A percentile compares a stretch with the other conserved stretches of the same genome.
Conservation (phyloP, 2,113 vertebrate genomes). For the Oncorhynchus clarkii region DNA sequence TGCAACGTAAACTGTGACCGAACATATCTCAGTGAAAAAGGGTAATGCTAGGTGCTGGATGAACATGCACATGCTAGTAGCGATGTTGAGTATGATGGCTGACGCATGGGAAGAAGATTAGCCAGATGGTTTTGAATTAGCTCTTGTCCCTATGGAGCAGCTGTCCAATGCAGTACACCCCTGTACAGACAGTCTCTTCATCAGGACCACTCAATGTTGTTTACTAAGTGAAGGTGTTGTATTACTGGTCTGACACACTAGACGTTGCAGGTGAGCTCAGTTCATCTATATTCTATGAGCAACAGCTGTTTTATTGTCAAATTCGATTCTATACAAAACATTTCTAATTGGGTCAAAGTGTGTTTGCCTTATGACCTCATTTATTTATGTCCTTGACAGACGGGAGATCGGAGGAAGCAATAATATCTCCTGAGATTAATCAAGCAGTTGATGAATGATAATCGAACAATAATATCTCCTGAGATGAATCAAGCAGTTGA, state of each 20-base stretch:
- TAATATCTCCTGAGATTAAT: not conserved
- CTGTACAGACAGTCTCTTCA: conserved; percentile 59
- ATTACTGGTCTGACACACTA: not conserved
- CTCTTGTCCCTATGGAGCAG: conserved; percentile 53
- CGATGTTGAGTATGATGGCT: not conserved
- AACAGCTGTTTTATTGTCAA: not conserved
- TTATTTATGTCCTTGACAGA: not conserved
- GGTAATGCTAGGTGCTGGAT: not conserved
- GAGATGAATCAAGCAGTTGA: not conserved
- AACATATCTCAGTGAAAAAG: not conserved
- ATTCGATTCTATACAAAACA: not conserved
- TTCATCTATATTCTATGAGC: not conserved
- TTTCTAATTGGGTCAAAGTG: not conserved
- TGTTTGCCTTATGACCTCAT: not conserved
- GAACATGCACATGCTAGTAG: conserved; percentile 18
- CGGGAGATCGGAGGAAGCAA: not conserved
- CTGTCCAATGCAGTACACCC: conserved; percentile 53
- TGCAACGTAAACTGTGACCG: not conserved
- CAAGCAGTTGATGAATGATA: not conserved
- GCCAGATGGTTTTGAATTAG: conserved; percentile 50
- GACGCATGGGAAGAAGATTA: not conserved
- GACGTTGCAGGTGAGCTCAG: not conserved
- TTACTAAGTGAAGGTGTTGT: not conserved
- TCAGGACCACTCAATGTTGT: conserved; percentile 26
- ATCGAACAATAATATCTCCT: not conserved